Evolutionary conservation across 2,888 invertebrate genomes (phyloP), one percentile per base, ranked within the genome.

Genomic region (Acronicta psi): DNA sequence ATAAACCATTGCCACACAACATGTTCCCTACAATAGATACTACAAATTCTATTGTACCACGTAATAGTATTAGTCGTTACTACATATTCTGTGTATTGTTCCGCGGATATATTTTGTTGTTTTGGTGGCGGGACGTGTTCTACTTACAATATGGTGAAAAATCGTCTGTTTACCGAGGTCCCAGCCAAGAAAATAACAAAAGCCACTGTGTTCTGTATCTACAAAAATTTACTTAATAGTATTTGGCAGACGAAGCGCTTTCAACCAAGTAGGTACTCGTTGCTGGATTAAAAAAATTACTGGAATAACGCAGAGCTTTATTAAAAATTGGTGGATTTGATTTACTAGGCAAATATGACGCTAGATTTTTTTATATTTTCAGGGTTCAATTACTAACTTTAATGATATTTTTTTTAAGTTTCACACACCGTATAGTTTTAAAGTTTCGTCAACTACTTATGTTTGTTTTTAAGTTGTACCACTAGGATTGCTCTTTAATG

Each of bases 181-280:
- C 71, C 62, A 80, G 87, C 88, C 87, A 88, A 88, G 82, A 86
- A 86, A 79, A 74, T 75, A 82, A 82, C 84, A 85, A 86, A 80
- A 81, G 82, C 76, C 66, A 74, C 79, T 79, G 80, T 80, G 80
- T 80, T 84, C 74, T 81, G 77, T 81, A 79, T 84, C 75, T 78
- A 79, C 80, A 79, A 79, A 85, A 84, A 84, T 80, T 80, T 83
- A 82, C 82, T 85, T 86, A 84, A 86, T 84, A 83, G 82, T 77
- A 83, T 85, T 89, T 88, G 88, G 87, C 88, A 86, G 73, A 79
- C 80, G 67, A 60, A 72, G 72, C 70, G 71, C 63, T 77, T 77
- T 65, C 80, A 77, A 77, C 66, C 61, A 73, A 72, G 59, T n/a
- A n/a, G n/a, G n/a, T 69, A 29, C 29, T 29, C 11, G 11, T 25